Conservation (phyloP, 64 coral and sea anemone genomes). For the Anthopleura sola region DNA sequence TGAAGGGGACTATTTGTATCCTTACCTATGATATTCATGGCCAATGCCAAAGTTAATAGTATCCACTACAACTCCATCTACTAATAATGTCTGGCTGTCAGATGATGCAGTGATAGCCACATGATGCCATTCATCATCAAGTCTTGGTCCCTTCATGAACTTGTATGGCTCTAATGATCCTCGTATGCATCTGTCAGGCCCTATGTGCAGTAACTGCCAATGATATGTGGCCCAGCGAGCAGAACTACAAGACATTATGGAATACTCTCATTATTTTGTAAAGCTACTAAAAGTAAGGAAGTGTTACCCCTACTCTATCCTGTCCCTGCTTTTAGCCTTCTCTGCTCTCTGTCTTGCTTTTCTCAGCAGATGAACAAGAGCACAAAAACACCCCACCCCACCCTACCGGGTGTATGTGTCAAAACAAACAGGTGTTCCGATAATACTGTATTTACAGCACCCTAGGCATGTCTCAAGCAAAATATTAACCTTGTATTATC, state of each 20-base stretch:
- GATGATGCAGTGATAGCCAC: constrained; percentile 71
- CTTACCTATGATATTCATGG: constrained; percentile 75
- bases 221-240: constrained; percentile 72
- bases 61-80: constrained; percentile 57
- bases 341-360: too few relatives aligned
- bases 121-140: constrained; percentile 76
- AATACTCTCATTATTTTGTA: not conserved
- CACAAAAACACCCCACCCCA: too few relatives aligned
- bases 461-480: too few relatives aligned
- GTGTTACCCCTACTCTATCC: too few relatives aligned
- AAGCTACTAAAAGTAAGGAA: too few relatives aligned
- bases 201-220: constrained; percentile 86
- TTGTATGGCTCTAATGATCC: constrained; percentile 89
- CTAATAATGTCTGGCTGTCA: constrained; percentile 62
- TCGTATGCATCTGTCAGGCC: constrained; percentile 78
- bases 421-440: too few relatives aligned
- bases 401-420: too few relatives aligned
- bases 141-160: constrained; percentile 81
- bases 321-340: too few relatives aligned
- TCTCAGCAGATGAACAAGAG: too few relatives aligned
- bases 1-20: too few relatives aligned
- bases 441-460: too few relatives aligned
- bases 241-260: not conserved
- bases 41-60: constrained; percentile 82
- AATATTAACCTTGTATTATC: too few relatives aligned